phyloP scores from a whole-genome alignment of 2,113 vertebrate genomes.

The Tympanuchus pallidicinctus region DNA sequence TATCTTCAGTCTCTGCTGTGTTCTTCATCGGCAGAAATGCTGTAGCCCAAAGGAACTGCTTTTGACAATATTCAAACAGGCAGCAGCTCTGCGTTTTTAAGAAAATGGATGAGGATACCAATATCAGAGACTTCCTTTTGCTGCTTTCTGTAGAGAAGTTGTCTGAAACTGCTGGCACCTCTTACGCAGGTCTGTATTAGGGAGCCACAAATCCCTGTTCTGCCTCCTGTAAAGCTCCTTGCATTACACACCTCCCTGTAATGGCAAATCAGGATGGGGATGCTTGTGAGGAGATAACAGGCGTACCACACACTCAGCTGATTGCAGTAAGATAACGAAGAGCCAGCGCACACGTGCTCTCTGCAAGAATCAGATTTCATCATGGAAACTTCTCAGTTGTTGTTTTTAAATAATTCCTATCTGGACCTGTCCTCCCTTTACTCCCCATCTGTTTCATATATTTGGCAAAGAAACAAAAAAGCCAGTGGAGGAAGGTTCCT shows the following conservation, averaged over 20 bases:
- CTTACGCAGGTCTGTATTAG: conserved; percentile 26
- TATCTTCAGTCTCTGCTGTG: not conserved
- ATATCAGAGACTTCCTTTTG: not conserved
- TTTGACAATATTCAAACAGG: not conserved
- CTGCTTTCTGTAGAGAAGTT: conserved; percentile 34
- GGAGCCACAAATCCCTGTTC: conserved; percentile 28
- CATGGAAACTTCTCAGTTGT: conserved; percentile 23
- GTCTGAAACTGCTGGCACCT: not conserved
- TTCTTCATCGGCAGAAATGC: not conserved
- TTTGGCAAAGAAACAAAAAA: not conserved
- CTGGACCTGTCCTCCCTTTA: not conserved
- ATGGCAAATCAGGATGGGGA: not conserved
- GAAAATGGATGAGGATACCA: conserved; percentile 14
- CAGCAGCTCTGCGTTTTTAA: conserved; percentile 32
- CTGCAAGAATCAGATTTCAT: conserved; percentile 6
- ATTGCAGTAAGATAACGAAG: not conserved
- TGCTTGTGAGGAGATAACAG: not conserved
- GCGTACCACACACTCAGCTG: rapidly evolving
- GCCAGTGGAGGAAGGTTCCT: rapidly evolving
- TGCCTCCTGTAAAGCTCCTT: not conserved
- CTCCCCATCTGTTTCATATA: conserved; percentile 17
- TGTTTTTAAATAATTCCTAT: conserved; percentile 18
- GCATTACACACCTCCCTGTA: not conserved
- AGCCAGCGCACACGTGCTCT: not conserved
- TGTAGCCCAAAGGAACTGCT: conserved; percentile 20